Conservation (phyloP, 2,888 invertebrate genomes). For the Tenthredo livida region DNA sequence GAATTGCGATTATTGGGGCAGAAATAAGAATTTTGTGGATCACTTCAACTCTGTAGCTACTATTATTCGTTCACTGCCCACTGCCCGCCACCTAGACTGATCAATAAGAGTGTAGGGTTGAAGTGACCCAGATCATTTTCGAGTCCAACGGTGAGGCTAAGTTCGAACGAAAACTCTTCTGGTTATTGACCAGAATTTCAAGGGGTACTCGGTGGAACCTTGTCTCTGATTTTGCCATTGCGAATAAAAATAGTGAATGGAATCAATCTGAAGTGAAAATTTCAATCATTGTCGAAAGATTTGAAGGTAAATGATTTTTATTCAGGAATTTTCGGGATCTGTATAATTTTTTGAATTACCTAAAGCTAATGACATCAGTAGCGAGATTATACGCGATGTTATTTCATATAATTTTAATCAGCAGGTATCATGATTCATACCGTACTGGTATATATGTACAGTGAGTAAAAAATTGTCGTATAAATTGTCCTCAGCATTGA, state of each 20-base stretch:
- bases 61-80: constrained; percentile 9
- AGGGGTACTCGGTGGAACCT: neutral
- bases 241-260: neutral
- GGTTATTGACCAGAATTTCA: neutral
- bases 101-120: constrained; percentile 12
- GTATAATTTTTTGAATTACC: neutral
- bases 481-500: constrained; percentile 3
- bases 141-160: neutral
- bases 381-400: neutral
- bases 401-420: neutral
- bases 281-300: neutral
- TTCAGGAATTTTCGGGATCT: neutral
- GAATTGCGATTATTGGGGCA: neutral
- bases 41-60: neutral
- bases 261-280: neutral
- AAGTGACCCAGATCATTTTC: constrained; percentile 32
- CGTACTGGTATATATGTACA: neutral
- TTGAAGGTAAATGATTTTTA: neutral
- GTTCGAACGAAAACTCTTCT: neutral
- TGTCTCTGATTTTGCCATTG: neutral
- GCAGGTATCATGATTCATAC: neutral
- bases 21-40: neutral
- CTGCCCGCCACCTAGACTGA: constrained; percentile 2
- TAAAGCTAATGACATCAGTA: neutral
- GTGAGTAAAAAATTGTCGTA: neutral